Conservation (phyloP, 2,113 vertebrate genomes). For the pig (Sus scrofa) region T2T-Sscrofa CM000813.6:3204501-3205000, state of each 20-base stretch:
- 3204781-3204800: neutral
- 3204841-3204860: neutral
- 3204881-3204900: accelerated
- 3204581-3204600: neutral
- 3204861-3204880: neutral
- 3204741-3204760: neutral
- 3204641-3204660: accelerated
- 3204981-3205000: neutral
- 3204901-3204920: neutral
- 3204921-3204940: too few relatives aligned
- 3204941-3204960: accelerated
- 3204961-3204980: accelerated
- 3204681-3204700: neutral
- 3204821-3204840: accelerated
- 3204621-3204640: too few relatives aligned
- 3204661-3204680: accelerated
- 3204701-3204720: neutral
- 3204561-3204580: neutral
- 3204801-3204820: accelerated
- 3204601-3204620: too few relatives aligned
- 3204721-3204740: neutral
- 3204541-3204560: neutral
- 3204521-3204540: neutral
- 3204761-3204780: neutral
- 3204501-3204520: neutral